phyloP scores from a whole-genome alignment of 2,113 vertebrate species.

The Crypturellus undulatus region DNA sequence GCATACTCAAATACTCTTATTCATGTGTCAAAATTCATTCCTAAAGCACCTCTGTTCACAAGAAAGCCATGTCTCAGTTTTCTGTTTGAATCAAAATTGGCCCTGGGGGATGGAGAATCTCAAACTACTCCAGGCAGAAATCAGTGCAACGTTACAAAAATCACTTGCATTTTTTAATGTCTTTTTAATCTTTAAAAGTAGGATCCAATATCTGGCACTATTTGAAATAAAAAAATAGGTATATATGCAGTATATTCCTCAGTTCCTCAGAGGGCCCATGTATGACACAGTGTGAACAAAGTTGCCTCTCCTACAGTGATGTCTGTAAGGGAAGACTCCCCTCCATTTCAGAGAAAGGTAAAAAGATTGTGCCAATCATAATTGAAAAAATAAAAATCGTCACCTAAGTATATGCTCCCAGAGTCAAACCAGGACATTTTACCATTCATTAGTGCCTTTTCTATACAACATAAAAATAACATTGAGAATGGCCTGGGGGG shows the following conservation, averaged over 20 bases:
- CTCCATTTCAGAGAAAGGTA: neutral
- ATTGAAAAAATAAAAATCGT: neutral
- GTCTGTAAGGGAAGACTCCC: neutral
- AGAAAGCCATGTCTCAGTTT: neutral
- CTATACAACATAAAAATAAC: neutral
- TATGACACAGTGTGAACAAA: neutral
- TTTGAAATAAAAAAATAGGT: neutral
- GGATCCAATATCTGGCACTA: neutral
- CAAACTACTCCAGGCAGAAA: neutral
- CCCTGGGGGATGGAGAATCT: neutral
- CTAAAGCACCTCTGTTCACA: neutral
- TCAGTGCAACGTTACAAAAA: neutral
- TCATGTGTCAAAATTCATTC: neutral
- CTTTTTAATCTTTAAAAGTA: neutral
- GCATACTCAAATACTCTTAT: neutral
- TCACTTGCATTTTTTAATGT: neutral
- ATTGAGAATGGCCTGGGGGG: too few relatives aligned
- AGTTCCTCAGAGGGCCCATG: neutral
- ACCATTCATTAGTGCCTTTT: neutral
- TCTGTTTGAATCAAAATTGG: neutral
- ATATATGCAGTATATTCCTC: neutral
- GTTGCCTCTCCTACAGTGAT: neutral
- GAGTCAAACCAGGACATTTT: neutral
- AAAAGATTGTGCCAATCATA: neutral
- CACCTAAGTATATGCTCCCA: neutral